Evolutionary conservation across 2,888 invertebrate species (phyloP).

Genomic region (Spisula solida): DNA sequence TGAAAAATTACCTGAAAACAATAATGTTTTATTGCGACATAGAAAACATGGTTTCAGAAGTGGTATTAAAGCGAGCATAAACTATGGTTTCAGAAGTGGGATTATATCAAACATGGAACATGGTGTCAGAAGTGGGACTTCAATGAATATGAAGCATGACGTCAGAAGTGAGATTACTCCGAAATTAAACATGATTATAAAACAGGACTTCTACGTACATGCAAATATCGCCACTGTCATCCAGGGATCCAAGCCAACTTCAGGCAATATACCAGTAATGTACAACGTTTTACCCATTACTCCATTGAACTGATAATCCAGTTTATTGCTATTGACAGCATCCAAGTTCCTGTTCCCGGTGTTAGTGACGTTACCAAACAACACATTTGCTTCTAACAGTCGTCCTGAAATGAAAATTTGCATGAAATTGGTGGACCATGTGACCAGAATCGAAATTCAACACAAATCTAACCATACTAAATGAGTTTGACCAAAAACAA

Average conservation of each 20-base stretch:
- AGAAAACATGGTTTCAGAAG: no score
- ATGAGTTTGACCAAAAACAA: no score
- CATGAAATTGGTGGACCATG: not conserved
- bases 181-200: no score
- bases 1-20: no score
- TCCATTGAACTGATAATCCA: not conserved
- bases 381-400: not conserved
- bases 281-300: not conserved
- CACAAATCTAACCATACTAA: no score
- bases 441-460: not conserved
- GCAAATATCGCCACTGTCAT: not conserved
- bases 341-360: not conserved
- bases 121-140: no score
- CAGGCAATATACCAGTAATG: not conserved
- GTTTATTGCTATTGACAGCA: not conserved
- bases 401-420: not conserved
- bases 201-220: slow-evolving; percentile 6
- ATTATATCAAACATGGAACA: no score
- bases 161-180: no score
- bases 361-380: not conserved
- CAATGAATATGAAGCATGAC: no score
- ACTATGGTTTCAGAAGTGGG: no score
- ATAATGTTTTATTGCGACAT: no score
- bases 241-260: not conserved
- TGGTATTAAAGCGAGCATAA: no score